These are phyloP conservation scores for Leptosomus discolor DNA, from an alignment of 2,113 vertebrate species.

Conservation along the genomic window DNA sequence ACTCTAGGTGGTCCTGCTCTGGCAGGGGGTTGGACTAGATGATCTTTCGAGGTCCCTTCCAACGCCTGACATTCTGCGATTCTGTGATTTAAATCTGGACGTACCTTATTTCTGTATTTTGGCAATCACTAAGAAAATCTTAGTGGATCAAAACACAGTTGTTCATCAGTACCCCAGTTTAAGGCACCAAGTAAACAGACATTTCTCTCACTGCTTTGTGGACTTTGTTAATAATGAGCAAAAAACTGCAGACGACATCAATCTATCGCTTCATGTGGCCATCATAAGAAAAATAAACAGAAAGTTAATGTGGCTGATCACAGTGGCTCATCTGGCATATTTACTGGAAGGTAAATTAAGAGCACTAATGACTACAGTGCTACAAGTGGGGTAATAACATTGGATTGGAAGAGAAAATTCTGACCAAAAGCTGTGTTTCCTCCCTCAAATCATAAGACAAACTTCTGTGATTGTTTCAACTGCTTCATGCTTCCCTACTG, in stretches of 20 bases:
- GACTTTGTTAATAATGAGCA: conserved; percentile 3
- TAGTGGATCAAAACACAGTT: not conserved
- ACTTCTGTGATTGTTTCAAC: not conserved
- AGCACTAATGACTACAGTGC: not conserved
- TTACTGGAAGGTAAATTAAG: not conserved
- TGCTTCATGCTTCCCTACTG: not conserved
- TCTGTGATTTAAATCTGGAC: not conserved
- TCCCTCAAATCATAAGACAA: not conserved
- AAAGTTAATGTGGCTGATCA: not conserved
- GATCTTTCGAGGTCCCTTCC: no score
- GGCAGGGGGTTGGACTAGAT: no score
- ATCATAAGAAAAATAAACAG: not conserved
- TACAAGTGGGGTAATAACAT: not conserved
- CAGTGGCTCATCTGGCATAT: not conserved
- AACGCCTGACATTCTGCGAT: no score
- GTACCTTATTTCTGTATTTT: not conserved
- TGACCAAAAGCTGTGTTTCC: not conserved
- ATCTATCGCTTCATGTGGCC: not conserved
- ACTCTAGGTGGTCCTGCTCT: no score
- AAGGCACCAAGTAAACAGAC: not conserved
- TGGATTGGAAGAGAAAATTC: not conserved
- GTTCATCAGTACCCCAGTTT: not conserved
- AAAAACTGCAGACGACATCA: not conserved
- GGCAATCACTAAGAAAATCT: not conserved
- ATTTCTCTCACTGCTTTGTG: not conserved